These are phyloP conservation scores for Bos indicus DNA, from an alignment of 2,113 vertebrate species.

Conservation along the genomic window DNA sequence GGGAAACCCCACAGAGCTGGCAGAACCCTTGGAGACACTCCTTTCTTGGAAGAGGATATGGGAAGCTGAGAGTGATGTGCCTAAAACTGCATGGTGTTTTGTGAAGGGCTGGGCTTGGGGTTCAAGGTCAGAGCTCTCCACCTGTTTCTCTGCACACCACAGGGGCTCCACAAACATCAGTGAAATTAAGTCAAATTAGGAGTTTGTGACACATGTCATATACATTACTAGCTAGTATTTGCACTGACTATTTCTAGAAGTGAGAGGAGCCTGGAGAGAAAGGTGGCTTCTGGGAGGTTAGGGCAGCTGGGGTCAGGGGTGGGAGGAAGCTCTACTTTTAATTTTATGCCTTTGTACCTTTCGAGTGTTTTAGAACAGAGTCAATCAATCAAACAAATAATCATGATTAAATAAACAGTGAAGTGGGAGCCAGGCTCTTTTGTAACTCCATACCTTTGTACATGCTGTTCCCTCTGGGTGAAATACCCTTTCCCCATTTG, in stretches of 20 bases:
- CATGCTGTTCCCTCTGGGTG: neutral
- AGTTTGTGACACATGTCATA: neutral
- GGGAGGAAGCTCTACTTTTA: neutral
- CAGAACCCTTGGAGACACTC: neutral
- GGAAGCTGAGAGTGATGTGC: fast-evolving
- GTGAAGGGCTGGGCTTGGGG: neutral
- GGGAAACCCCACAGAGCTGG: neutral
- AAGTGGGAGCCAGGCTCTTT: neutral
- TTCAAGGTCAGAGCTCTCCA: neutral
- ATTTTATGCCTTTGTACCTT: slow-evolving; percentile 51
- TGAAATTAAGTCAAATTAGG: neutral
- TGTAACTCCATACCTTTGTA: neutral
- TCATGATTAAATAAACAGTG: slow-evolving; percentile 41
- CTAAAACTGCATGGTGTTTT: neutral
- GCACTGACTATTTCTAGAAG: neutral
- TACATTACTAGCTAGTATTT: neutral
- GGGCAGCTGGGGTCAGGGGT: neutral
- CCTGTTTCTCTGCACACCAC: neutral
- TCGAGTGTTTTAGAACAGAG: slow-evolving; percentile 18
- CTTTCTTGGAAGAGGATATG: neutral
- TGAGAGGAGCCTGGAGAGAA: neutral
- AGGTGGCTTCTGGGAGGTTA: neutral
- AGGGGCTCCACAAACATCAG: neutral
- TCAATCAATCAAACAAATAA: slow-evolving; percentile 61
- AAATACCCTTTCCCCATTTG: neutral